These are phyloP conservation scores for Pollenia amentaria DNA, from an alignment of 2,888 invertebrate genomes.

Conservation along the genomic window DNA sequence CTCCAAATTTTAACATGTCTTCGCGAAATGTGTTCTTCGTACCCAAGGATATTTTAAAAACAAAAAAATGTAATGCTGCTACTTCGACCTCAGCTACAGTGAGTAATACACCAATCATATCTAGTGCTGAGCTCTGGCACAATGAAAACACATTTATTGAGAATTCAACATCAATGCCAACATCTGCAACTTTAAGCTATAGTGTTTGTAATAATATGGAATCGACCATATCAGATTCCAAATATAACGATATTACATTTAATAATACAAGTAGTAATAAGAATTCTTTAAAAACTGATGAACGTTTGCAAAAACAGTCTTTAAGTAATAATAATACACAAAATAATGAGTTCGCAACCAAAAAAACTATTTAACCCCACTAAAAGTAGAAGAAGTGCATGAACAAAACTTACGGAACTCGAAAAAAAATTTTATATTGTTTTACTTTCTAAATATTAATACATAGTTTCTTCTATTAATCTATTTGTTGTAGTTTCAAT, in stretches of 20 bases:
- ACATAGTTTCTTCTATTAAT: neutral
- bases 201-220: slow-evolving; percentile 23
- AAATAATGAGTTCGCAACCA: slow-evolving; percentile 17
- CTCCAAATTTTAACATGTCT: slow-evolving; percentile 69
- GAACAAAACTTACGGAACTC: slow-evolving; percentile 51
- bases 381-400: neutral
- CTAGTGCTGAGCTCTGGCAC: slow-evolving; percentile 43
- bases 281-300: neutral
- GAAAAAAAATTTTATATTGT: slow-evolving; percentile 28
- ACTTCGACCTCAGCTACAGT: slow-evolving; percentile 67
- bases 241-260: neutral
- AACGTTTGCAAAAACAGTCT: slow-evolving; percentile 21
- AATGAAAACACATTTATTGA: slow-evolving; percentile 16
- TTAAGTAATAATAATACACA: slow-evolving; percentile 40
- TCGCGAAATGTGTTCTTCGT: slow-evolving; percentile 72
- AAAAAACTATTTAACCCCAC: slow-evolving; percentile 54
- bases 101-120: slow-evolving; percentile 55
- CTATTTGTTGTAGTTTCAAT: neutral
- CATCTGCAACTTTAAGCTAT: neutral
- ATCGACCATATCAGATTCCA: neutral
- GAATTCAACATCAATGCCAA: slow-evolving; percentile 30
- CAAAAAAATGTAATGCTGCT: slow-evolving; percentile 67
- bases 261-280: neutral
- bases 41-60: slow-evolving; percentile 38
- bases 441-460: slow-evolving; percentile 40